Evolutionary conservation across 1,140 invertebrate genomes (phyloP).

Genomic region (Saccostrea glomerata): DNA sequence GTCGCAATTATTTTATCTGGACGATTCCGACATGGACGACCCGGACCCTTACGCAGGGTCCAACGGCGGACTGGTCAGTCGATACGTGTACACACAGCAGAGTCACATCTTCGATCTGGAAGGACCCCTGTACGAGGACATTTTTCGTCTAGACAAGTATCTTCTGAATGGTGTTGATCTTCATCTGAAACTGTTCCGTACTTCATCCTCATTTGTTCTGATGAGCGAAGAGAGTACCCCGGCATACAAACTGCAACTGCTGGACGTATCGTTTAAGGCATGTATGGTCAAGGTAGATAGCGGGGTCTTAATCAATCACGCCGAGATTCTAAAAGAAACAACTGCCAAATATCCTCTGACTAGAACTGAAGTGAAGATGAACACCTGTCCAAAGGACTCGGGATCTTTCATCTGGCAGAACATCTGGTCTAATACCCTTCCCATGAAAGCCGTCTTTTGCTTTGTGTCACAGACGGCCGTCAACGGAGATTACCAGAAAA

Average conservation of each 20-base stretch:
- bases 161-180: constrained; percentile 52
- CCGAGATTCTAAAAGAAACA: constrained; percentile 4
- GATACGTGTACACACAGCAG: constrained; percentile 36
- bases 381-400: constrained; percentile 37
- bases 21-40: constrained; percentile 24
- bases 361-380: constrained; percentile 49
- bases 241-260: constrained; percentile 32
- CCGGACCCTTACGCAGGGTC: constrained; percentile 4
- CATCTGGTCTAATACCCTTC: constrained; percentile 47
- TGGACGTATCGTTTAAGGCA: constrained; percentile 39
- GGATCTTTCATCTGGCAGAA: constrained; percentile 48
- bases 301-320: constrained; percentile 43
- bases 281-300: constrained; percentile 49
- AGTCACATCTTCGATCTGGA: constrained; percentile 49
- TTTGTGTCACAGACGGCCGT: constrained; percentile 41
- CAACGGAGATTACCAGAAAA: constrained; percentile 46
- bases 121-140: constrained; percentile 51
- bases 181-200: constrained; percentile 50
- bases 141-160: constrained; percentile 46
- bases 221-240: constrained; percentile 44
- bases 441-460: constrained; percentile 35
- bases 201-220: constrained; percentile 43
- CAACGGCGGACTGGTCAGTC: constrained; percentile 4
- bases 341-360: neutral
- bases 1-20: constrained; percentile 18